Percentiles rank a stretch among this genome's conserved stretches.
Evolutionary conservation across 2,888 invertebrate species (phyloP).

Genomic region (Subacronicta megacephala): DNA sequence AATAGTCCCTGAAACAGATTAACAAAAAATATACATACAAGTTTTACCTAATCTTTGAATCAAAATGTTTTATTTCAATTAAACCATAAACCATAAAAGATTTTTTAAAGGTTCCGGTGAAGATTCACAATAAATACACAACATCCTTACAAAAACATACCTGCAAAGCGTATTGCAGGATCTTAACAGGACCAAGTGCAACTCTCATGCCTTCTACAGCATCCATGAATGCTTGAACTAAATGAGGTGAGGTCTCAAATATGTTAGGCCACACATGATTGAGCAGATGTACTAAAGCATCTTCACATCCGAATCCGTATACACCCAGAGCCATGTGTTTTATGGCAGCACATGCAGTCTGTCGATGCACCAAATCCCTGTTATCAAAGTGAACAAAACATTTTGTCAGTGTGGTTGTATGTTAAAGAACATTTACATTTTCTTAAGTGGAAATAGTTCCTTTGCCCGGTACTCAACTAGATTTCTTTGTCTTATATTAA

Average conservation of each 20-base stretch:
- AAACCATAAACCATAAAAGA: too few relatives aligned
- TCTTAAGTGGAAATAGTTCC: too few relatives aligned
- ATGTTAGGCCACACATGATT: constrained; percentile 99
- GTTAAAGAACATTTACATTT: too few relatives aligned
- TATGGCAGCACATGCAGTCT: constrained; percentile 99
- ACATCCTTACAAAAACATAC: constrained; percentile 78
- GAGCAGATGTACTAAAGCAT: constrained; percentile 98
- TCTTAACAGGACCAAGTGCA: constrained; percentile 98
- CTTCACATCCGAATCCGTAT: constrained; percentile 99
- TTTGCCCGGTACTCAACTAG: too few relatives aligned
- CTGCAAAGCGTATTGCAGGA: constrained; percentile 98
- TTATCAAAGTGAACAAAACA: too few relatives aligned
- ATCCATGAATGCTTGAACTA: constrained; percentile 99
- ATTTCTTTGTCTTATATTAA: too few relatives aligned
- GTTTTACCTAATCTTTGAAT: too few relatives aligned
- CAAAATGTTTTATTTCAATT: too few relatives aligned
- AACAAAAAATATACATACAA: too few relatives aligned
- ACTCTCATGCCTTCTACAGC: constrained; percentile 99
- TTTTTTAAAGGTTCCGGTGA: too few relatives aligned
- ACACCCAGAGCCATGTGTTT: constrained; percentile 99
- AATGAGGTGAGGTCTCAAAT: constrained; percentile 99
- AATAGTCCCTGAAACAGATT: constrained; percentile 95
- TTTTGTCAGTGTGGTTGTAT: too few relatives aligned
- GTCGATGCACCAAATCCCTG: constrained; percentile 99
- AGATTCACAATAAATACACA: too few relatives aligned